These are phyloP conservation scores for Yoshiicerus persimilis DNA, from an alignment of 1,140 invertebrate species.

Conservation along the genomic window DNA sequence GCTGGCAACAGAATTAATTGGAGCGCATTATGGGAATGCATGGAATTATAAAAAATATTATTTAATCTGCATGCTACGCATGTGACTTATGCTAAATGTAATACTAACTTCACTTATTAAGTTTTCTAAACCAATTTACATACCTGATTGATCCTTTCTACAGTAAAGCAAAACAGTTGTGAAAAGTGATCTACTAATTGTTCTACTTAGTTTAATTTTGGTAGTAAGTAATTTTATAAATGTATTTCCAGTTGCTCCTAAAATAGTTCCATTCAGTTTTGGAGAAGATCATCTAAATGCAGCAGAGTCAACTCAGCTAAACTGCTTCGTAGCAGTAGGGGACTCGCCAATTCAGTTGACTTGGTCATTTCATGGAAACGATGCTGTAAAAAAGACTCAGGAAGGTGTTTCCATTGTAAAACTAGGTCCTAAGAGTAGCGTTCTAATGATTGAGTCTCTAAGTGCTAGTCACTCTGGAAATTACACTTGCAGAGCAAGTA, in stretches of 20 bases:
- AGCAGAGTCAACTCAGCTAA: conserved; percentile 39
- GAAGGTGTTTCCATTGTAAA: conserved; percentile 34
- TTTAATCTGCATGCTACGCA: too few relatives aligned
- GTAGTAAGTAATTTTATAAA: background rate
- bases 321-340: conserved; percentile 47
- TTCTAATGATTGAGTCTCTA: conserved; percentile 55
- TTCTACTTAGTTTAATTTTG: too few relatives aligned
- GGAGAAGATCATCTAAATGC: conserved; percentile 56
- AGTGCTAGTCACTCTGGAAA: conserved; percentile 54
- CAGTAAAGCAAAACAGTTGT: too few relatives aligned
- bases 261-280: conserved; percentile 64
- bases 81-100: too few relatives aligned
- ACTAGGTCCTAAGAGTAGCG: conserved; percentile 50
- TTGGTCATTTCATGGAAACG: conserved; percentile 46
- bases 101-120: too few relatives aligned
- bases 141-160: too few relatives aligned
- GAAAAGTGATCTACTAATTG: too few relatives aligned
- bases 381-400: background rate
- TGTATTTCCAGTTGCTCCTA: conserved; percentile 59
- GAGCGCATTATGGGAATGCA: too few relatives aligned
- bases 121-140: too few relatives aligned
- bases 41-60: too few relatives aligned
- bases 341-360: conserved; percentile 45
- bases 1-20: too few relatives aligned
- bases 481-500: conserved; percentile 64